Percentiles rank a stretch among this genome's conserved stretches.
Evolutionary conservation across 2,888 invertebrate genomes (phyloP).

Genomic region (Leucoptera coffeella): DNA sequence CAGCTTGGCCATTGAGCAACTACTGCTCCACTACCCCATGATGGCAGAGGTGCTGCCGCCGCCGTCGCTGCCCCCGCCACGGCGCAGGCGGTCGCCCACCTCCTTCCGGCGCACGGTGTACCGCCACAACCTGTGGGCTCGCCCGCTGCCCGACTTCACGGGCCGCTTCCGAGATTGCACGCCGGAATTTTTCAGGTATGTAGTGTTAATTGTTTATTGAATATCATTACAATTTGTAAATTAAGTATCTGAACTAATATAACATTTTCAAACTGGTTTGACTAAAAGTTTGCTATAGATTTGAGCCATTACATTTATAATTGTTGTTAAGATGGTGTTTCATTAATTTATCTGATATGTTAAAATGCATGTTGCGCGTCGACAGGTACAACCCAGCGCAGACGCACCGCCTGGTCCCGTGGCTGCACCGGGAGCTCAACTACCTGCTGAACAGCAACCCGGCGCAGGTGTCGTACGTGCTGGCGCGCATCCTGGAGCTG

Average conservation of each 20-base stretch:
- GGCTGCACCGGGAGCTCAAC: conserved; percentile 81
- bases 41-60: conserved; percentile 13
- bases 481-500: conserved; percentile 63
- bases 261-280: too few relatives aligned
- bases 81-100: conserved; percentile 25
- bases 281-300: too few relatives aligned
- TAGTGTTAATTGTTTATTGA: too few relatives aligned
- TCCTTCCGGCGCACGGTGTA: conserved; percentile 68
- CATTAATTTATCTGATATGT: background rate
- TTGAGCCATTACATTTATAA: conserved; percentile 3
- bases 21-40: conserved; percentile 42
- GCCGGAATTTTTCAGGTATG: conserved; percentile 69
- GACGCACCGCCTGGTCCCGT: conserved; percentile 76
- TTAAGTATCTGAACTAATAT: too few relatives aligned
- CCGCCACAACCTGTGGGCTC: conserved; percentile 68
- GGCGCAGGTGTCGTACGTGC: conserved; percentile 60
- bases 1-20: conserved; percentile 53
- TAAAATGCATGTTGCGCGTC: conserved; percentile 1
- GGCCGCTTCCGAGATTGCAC: conserved; percentile 68
- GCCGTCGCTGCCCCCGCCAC: conserved; percentile 9
- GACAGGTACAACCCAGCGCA: conserved; percentile 70
- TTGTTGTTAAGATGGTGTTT: background rate
- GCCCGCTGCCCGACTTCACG: conserved; percentile 62
- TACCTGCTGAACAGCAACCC: conserved; percentile 63
- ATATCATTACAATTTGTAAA: too few relatives aligned